These are phyloP conservation scores for Xerus rutilus DNA, from an alignment of 2,797 vertebrate genomes.

Conservation along the genomic window DNA sequence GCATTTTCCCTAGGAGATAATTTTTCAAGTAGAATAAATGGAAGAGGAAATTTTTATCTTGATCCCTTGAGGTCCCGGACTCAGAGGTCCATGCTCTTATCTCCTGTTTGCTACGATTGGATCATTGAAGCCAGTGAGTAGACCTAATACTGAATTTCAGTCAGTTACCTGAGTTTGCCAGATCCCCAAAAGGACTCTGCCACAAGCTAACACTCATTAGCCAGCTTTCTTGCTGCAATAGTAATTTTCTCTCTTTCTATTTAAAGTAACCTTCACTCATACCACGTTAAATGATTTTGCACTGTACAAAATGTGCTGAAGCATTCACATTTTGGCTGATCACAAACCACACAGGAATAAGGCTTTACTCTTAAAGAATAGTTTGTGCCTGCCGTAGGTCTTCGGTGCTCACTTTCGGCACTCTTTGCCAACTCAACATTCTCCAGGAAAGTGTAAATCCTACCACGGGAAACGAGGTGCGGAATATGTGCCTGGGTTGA, in stretches of 20 bases:
- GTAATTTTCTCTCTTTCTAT: constrained; percentile 75
- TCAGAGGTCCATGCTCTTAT: background rate
- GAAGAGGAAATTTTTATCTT: constrained; percentile 16
- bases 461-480: constrained; percentile 85
- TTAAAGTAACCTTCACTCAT: constrained; percentile 70
- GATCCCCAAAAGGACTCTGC: constrained; percentile 9
- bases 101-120: background rate
- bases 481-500: constrained; percentile 80
- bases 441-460: constrained; percentile 86
- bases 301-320: constrained; percentile 81
- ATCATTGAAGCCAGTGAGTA: background rate
- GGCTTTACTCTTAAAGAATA: constrained; percentile 83
- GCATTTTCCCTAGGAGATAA: background rate
- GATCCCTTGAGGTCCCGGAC: background rate
- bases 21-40: background rate
- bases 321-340: constrained; percentile 75
- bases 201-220: constrained; percentile 44
- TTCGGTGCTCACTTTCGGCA: constrained; percentile 82
- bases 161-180: background rate
- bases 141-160: background rate
- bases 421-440: constrained; percentile 85
- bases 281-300: constrained; percentile 73
- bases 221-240: constrained; percentile 59
- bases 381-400: constrained; percentile 78
- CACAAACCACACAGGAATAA: constrained; percentile 80